Base-by-base conservation (phyloP, 2,113 vertebrate genomes). In the Junco hyemalis region DNA sequence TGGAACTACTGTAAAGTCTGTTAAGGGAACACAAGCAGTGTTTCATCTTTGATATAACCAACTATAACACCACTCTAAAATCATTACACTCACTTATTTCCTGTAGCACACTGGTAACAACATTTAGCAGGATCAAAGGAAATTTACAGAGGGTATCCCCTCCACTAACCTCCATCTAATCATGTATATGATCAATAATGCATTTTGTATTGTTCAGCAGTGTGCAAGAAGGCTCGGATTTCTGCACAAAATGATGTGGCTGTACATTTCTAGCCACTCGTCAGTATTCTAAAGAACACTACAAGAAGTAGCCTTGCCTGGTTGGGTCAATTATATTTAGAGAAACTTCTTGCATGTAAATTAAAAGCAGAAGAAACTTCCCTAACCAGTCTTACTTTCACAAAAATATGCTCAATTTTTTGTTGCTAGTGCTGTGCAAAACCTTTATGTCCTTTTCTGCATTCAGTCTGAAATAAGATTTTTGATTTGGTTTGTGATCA, bases 1-100 rank as follows among this genome's bases (percentile, higher is more conserved):
- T 97, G 91, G 89, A 86, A 88, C 94, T 96, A 81, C 76, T 95
- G 88, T 76, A 86, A 96, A 96, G 93, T 95, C 94, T 95, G 94
- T 83, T 89, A 92, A 81, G 92, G 92, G 95, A 96, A 79, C 85
- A 78, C 71, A 81, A 87, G 73, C 92, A 92, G 89, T 51, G 50
- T 91, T 97, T 97, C 94, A 88, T 94, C 77, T 93, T 92, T 66
- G 94, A 95, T 81, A 88, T 8, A 95, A 81, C 93, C 86, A 96
- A 70, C 72, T 88, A 61, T 38, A 82, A 38, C 8, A 2, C 74
- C 63, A 70, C 85, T 96, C 94, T 90, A 92, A 97, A 97, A 93
- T 96, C 91, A 96, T 92, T 95, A 83, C 79, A 76, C 36, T 96
- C 66, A 66, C 86, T 96, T 86, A 87, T 96, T 96, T 95, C 68